These are phyloP conservation scores for Ictidomys tridecemlineatus DNA, from an alignment of 2,113 vertebrate species.

Conservation along the genomic window DNA sequence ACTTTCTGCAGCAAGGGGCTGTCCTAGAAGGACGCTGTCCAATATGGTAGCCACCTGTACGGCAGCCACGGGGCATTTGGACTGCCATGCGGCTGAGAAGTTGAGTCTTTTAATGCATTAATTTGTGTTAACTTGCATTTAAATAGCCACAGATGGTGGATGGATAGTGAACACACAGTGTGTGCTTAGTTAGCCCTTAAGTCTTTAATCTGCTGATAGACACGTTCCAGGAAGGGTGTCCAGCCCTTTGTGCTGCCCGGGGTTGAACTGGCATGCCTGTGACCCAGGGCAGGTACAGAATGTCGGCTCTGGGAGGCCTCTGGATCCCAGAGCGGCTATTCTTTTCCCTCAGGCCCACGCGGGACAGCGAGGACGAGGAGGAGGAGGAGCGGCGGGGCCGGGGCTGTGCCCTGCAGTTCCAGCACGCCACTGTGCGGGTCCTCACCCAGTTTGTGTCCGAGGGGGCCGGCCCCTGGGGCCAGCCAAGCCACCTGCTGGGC, in stretches of 20 bases:
- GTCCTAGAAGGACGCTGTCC: not conserved
- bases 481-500: conserved; percentile 92
- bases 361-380: conserved; percentile 97
- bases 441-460: conserved; percentile 96
- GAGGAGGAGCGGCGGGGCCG: conserved; percentile 94
- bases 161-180: not conserved
- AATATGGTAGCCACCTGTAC: fast-evolving
- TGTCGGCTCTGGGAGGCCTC: not conserved
- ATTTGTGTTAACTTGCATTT: not conserved
- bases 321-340: fast-evolving
- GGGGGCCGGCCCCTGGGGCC: conserved; percentile 89
- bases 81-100: fast-evolving
- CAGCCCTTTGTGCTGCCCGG: fast-evolving
- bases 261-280: fast-evolving
- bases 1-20: not conserved
- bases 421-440: conserved; percentile 94
- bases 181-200: too few relatives aligned
- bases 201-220: not conserved
- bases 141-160: not conserved
- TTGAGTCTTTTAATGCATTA: fast-evolving
- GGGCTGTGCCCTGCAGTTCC: conserved; percentile 95
- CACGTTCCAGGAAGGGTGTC: fast-evolving
- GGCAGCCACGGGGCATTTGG: fast-evolving
- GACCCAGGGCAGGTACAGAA: not conserved
- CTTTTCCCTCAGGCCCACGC: conserved; percentile 87